A percentile compares a stretch with the other conserved stretches of the same genome.
These are phyloP conservation scores for Tangara arthus DNA, from an alignment of 2,797 vertebrate genomes.

Conservation along the genomic window DNA sequence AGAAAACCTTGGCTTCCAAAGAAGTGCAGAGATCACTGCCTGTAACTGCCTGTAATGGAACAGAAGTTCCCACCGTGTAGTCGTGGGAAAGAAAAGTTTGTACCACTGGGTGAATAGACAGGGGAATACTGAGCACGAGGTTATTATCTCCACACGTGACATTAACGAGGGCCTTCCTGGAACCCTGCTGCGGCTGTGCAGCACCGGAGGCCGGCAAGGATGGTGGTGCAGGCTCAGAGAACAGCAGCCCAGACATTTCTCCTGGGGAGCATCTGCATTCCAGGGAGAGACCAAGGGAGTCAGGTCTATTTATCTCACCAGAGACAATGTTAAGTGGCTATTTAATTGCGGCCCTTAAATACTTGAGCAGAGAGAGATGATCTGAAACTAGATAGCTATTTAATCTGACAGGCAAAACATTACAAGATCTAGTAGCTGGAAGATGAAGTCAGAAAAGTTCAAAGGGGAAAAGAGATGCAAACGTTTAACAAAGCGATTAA, in stretches of 20 bases:
- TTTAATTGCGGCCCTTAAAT: slow-evolving; percentile 46
- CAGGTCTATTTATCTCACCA: not conserved
- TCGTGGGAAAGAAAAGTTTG: slow-evolving; percentile 42
- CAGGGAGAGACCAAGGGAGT: not conserved
- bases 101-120: slow-evolving; percentile 19
- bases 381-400: slow-evolving; percentile 1
- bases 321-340: not conserved
- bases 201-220: not conserved
- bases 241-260: not conserved
- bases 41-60: not conserved
- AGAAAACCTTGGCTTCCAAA: not conserved
- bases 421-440: not conserved
- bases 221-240: not conserved
- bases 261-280: not conserved
- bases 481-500: not conserved
- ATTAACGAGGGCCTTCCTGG: not conserved
- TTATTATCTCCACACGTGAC: slow-evolving; percentile 2
- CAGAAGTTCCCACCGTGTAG: not conserved
- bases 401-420: slow-evolving; percentile 28
- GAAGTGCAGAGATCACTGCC: not conserved
- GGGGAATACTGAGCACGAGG: slow-evolving; percentile 35
- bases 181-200: not conserved
- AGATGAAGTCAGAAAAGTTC: slow-evolving; percentile 10
- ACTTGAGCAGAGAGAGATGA: not conserved
- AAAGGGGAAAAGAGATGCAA: not conserved